phyloP scores from a whole-genome alignment of 2,113 vertebrate species.

The Potamarius usumacintae region DNA sequence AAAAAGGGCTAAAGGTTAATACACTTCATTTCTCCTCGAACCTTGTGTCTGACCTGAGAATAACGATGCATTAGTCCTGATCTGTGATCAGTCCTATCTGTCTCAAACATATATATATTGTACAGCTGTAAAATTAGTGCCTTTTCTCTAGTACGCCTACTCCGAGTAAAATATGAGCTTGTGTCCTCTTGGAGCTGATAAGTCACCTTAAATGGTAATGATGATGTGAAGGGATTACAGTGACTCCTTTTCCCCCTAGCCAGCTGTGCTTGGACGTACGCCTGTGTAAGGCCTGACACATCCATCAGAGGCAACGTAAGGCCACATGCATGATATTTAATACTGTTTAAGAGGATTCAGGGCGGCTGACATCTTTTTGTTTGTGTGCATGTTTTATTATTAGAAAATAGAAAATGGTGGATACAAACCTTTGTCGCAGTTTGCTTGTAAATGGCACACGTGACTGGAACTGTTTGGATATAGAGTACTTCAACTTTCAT shows the following conservation, averaged over 20 bases:
- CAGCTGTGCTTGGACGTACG: constrained; percentile 40
- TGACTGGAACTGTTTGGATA: constrained; percentile 1
- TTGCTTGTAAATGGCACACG: background rate
- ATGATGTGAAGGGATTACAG: constrained; percentile 35
- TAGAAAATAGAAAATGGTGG: constrained; percentile 25
- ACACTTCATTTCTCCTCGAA: background rate
- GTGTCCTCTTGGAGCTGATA: constrained; percentile 17
- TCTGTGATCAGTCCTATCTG: constrained; percentile 19
- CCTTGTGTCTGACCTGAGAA: constrained; percentile 7
- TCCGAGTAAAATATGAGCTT: constrained; percentile 28
- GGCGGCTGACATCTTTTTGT: constrained; percentile 71
- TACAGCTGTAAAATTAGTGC: background rate
- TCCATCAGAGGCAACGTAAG: constrained; percentile 43
- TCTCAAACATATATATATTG: constrained; percentile 20
- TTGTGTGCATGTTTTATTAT: constrained; percentile 61
- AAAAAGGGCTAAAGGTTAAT: background rate
- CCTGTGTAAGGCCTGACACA: constrained; percentile 57
- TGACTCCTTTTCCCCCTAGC: constrained; percentile 41
- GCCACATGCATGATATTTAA: constrained; percentile 64
- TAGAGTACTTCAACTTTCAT: background rate
- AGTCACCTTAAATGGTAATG: constrained; percentile 47
- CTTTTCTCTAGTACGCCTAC: constrained; percentile 22
- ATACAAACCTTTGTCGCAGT: background rate
- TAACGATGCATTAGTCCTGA: constrained; percentile 14
- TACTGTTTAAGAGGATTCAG: constrained; percentile 71